Conservation (phyloP, 2,113 vertebrate genomes). For the Brevimyrus niger region DNA sequence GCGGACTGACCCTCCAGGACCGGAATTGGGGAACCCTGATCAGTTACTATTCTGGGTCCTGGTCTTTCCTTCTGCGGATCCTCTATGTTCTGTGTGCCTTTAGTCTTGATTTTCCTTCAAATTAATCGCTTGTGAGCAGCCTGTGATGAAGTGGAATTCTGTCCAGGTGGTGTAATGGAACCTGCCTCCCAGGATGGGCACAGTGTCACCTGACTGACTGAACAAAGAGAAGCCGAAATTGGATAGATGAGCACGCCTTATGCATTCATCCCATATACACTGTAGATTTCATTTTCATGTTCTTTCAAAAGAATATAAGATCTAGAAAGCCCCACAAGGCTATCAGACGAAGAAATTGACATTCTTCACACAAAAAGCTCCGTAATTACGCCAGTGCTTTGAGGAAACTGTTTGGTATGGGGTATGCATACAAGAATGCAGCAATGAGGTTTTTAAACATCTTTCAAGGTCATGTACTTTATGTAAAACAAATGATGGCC, state of each 20-base stretch:
- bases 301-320: not conserved
- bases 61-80: not conserved
- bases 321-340: not conserved
- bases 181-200: not conserved
- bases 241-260: not conserved
- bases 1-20: not conserved
- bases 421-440: not conserved
- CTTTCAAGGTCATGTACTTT: not conserved
- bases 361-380: not conserved
- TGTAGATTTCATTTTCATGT: not conserved
- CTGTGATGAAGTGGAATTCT: not conserved
- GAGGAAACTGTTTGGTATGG: not conserved
- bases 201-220: not conserved
- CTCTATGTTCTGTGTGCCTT: not conserved
- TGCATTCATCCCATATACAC: not conserved
- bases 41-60: not conserved
- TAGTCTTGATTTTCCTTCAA: not conserved
- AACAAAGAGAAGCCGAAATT: not conserved
- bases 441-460: not conserved
- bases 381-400: not conserved
- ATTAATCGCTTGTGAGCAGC: not conserved
- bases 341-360: not conserved
- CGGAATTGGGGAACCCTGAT: not conserved
- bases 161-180: not conserved
- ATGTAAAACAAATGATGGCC: not conserved